Base-by-base conservation (phyloP, 2,797 vertebrate genomes). In the Melanotaenia trifasciata region DNA sequence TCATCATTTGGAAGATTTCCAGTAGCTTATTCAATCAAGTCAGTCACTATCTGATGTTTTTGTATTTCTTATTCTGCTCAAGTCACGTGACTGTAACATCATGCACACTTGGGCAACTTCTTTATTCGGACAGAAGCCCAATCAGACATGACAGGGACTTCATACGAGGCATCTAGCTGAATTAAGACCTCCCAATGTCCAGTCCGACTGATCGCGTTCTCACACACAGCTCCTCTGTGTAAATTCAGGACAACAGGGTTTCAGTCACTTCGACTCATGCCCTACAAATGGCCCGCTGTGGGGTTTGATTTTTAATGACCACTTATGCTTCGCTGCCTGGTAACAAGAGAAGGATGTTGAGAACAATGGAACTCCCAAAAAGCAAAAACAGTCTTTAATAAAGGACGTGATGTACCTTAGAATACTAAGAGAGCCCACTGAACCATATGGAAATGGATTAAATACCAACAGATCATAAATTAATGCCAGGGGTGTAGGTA, bases 361-460 rank as follows among this genome's bases (percentile, higher is more conserved):
- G 30, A 83, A 90, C 79, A 78, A 85, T 69, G n/a, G 72, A 60
- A 78, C 56, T 65, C 24, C 30, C 30, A 70, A 54, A 69, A 62
- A 63, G 50, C 54, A 70, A 80, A 50, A 72, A 64, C 2, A 10
- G 58, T 51, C 47, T 68, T 78, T 70, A 67, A 78, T 75, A 69
- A 72, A 80, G 38, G 56, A 71, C 9, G 6, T 54, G 38, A 66
- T 67, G 65, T 70, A 76, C 67, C 64, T 64, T 26, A 26, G 32
- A 71, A 43, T 69, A 22, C 56, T 18, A 24, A 5, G 45, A 45
- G 38, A 76, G 72, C n/a, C 62, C 60, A 62, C 16, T 81, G 64
- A 90, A 80, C 78, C 66, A 64, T 43, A 68, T 20, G 61, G 50
- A 84, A 78, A 87, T 85, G 74, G 84, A 88, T 85, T 68, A 78